Evolutionary conservation across 2,113 vertebrate genomes (phyloP), one percentile per base, ranked within the genome.

Genomic region (Salminus brasiliensis): DNA sequence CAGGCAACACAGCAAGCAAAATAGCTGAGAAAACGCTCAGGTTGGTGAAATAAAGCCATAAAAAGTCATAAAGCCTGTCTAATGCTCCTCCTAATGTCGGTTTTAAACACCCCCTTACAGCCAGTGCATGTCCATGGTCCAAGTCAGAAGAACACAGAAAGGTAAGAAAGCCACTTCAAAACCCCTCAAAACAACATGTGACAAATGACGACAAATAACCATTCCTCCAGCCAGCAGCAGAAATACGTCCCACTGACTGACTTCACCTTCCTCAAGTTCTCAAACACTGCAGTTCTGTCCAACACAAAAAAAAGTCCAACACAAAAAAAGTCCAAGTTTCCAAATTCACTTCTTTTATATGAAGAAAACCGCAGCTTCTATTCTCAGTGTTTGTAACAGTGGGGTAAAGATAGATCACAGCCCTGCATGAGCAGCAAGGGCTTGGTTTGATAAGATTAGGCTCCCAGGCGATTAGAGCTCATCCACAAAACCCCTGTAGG

Each of bases 381-480:
- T 15, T 52, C 30, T 23, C 15, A 11, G 27, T 72, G 45, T 65
- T 32, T 67, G 72, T 72, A 45, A 45, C 11, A 25, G 43, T 47
- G 27, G 69, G 63, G 6, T 67, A 73, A 73, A 72, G 65, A 62
- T 52, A 71, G 75, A 81, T 81, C 32, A 66, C 21, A 60, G 70
- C 9, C 15, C 34, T 83, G 78, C 67, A 81, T 85, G 78, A 78
- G 82, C 78, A 81, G 80, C 75, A 78, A 81, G 74, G 62, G 81
- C 84, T 80, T 78, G 57, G 32, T 78, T 79, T 81, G 84, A 85
- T 81, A 78, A 85, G 81, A 80, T 83, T 85, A 83, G 30, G 43
- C 52, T 71, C 53, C 5, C 45, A 78, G 72, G 62, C 41, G 52
- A 52, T 65, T 80, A 55, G 72, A 70, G 65, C 68, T 68, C 53